A percentile compares a stretch with the other conserved stretches of the same genome.
These are phyloP conservation scores for Siniperca obscura DNA, from an alignment of 2,797 vertebrate species.

Conservation along the genomic window DNA sequence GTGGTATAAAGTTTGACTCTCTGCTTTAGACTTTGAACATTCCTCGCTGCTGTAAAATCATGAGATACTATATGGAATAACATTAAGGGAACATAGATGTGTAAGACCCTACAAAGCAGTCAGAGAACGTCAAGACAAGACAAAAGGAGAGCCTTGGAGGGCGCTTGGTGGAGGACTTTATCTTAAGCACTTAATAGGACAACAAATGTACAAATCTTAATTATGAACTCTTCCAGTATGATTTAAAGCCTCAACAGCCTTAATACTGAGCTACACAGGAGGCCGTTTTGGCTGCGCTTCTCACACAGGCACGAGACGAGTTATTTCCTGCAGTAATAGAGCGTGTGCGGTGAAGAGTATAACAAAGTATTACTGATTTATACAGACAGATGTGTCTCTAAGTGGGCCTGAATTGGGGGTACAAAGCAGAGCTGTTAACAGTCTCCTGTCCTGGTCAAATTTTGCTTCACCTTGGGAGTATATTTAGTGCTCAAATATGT, in stretches of 20 bases:
- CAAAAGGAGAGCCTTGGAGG: neutral
- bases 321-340: neutral
- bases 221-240: neutral
- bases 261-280: neutral
- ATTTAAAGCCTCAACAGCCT: conserved; percentile 7
- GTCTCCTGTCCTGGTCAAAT: neutral
- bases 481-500: neutral
- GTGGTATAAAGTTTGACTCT: conserved; percentile 71
- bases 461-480: neutral
- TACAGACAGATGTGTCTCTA: neutral
- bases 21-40: conserved; percentile 67
- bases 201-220: conserved; percentile 41
- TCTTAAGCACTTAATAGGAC: conserved; percentile 17
- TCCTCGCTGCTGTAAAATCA: conserved; percentile 85
- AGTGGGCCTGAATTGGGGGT: neutral
- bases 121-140: conserved; percentile 29
- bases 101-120: conserved; percentile 50
- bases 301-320: neutral
- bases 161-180: conserved; percentile 23
- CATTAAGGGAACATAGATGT: conserved; percentile 50
- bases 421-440: neutral
- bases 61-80: conserved; percentile 77
- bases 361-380: neutral
- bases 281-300: neutral
- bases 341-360: neutral